Percentiles rank a stretch among this genome's conserved stretches.
phyloP scores from a whole-genome alignment of 2,113 vertebrate species.

The Odocoileus virginianus region DNA sequence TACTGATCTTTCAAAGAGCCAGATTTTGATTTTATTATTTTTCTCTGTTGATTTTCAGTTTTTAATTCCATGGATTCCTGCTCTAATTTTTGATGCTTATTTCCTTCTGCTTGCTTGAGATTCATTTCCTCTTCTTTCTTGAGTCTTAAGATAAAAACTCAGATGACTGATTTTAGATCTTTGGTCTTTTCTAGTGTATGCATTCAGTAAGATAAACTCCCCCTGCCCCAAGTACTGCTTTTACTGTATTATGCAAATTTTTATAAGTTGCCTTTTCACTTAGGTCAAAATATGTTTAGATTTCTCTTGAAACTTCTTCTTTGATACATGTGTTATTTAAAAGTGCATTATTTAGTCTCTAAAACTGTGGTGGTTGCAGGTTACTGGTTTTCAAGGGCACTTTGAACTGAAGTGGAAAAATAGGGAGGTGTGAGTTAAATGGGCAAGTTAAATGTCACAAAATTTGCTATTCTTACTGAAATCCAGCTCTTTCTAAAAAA shows the following conservation, averaged over 20 bases:
- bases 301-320: neutral
- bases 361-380: neutral
- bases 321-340: neutral
- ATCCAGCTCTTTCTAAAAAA: neutral
- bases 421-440: neutral
- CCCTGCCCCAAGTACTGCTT: neutral
- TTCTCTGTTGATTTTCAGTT: neutral
- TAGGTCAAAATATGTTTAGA: neutral
- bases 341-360: neutral
- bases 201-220: neutral
- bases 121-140: neutral
- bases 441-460: neutral
- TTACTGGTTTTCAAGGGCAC: neutral
- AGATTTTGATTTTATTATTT: neutral
- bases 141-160: neutral
- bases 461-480: neutral
- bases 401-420: neutral
- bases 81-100: neutral
- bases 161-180: neutral
- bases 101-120: neutral
- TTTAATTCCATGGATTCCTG: neutral
- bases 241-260: neutral
- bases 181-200: neutral
- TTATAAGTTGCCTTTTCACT: neutral
- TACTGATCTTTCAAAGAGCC: neutral